Evolutionary conservation across 2,797 vertebrate genomes (phyloP), one percentile per base, ranked within the genome.

Genomic region (Schizothorax lantsangensis): DNA sequence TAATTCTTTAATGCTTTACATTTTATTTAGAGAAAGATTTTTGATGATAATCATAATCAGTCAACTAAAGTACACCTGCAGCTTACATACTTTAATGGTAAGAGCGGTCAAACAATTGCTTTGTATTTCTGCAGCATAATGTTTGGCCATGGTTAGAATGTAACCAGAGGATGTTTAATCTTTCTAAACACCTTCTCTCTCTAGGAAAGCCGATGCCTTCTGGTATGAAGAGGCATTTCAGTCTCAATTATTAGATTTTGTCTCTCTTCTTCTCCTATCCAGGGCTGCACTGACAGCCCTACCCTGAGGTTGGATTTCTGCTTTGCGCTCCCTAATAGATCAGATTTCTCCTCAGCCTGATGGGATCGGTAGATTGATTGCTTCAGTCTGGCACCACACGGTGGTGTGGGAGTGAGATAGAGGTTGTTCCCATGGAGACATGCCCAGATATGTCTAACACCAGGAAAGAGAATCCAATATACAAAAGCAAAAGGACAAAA

Each of bases 341-440:
- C 84, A 80, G 88, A 89, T 90, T 90, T 90, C 83, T 88, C 74
- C 79, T 89, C 57, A 33, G 71, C 88, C 88, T 89, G 89, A 90
- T 89, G 89, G 89, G 86, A 89, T 88, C n/a, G 26, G 78, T 84
- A 89, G 89, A 90, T 90, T 89, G 88, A 90, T 90, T 87, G 68
- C 86, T 84, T 86, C 45, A 84, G 86, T 88, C 88, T 88, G 79
- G 83, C 79, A 89, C 84, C 86, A 64, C 81, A 84, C 84, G 2
- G 30, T 84, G 88, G 87, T 88, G 82, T 52, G 84, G 78, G 26
- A 82, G 69, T 7, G 9, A 89, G 88, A 89, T 80, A 84, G 84
- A 87, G 49, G 36, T 49, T 79, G 87, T 86, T 90, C 80, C 86
- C 73, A 86, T 86, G 81, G 89, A 86, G 62, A 87, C 72, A 10